A percentile compares a stretch with the other conserved stretches of the same genome.
These are phyloP conservation scores for Eupeodes luniger DNA, from an alignment of 2,888 invertebrate species.

Conservation along the genomic window DNA sequence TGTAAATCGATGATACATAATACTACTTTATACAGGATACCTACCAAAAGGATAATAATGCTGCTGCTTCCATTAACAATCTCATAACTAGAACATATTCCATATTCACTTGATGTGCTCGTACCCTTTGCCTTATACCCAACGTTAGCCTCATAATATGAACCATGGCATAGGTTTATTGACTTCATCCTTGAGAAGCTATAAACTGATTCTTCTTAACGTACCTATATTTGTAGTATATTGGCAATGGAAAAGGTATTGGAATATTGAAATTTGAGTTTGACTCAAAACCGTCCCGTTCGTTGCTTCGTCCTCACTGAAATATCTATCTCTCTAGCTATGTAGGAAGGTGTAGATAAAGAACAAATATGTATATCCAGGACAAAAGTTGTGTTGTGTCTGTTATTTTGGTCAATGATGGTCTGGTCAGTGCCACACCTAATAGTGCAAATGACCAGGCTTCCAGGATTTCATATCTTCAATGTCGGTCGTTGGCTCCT, in stretches of 20 bases:
- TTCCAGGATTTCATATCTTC: slow-evolving; percentile 56
- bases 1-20: slow-evolving; percentile 76
- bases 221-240: not conserved
- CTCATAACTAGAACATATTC: slow-evolving; percentile 40
- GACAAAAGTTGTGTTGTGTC: slow-evolving; percentile 57
- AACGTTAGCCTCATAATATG: too few relatives aligned
- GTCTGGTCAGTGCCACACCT: slow-evolving; percentile 69
- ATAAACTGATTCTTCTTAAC: not conserved
- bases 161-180: not conserved
- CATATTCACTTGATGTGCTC: not conserved
- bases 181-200: not conserved
- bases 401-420: slow-evolving; percentile 63
- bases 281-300: slow-evolving; percentile 28
- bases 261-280: slow-evolving; percentile 56
- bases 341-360: too few relatives aligned
- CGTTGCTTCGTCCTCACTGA: not conserved
- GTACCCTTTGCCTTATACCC: not conserved
- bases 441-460: slow-evolving; percentile 19
- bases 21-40: slow-evolving; percentile 49
- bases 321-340: slow-evolving; percentile 16
- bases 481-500: not conserved
- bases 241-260: not conserved
- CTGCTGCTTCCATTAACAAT: slow-evolving; percentile 39
- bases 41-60: slow-evolving; percentile 40
- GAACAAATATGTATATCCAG: not conserved